A percentile compares a stretch with the other conserved stretches of the same genome.
Evolutionary conservation across 2,797 vertebrate genomes (phyloP).

Genomic region (Mionectes olivaceus): DNA sequence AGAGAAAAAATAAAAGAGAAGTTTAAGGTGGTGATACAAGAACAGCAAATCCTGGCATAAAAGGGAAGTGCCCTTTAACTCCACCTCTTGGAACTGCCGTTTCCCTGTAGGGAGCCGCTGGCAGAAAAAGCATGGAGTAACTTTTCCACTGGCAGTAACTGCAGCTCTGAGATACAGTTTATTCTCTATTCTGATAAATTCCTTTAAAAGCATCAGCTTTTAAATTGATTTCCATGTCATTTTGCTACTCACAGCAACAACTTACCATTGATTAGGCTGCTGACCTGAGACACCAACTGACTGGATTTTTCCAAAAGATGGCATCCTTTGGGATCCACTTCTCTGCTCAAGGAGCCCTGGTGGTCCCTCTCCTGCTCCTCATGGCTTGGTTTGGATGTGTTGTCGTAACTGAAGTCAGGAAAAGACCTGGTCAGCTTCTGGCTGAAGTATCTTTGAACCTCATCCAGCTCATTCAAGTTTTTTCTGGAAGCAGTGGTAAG

Average conservation of each 20-base stretch:
- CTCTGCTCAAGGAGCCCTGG: neutral
- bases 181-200: neutral
- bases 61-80: neutral
- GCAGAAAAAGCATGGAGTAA: neutral
- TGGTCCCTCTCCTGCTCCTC: constrained; percentile 7
- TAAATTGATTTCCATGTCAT: neutral
- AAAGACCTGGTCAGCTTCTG: constrained; percentile 85
- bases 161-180: neutral
- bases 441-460: constrained; percentile 92
- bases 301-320: constrained; percentile 85
- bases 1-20: neutral
- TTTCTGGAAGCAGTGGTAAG: constrained; percentile 77
- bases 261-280: constrained; percentile 86
- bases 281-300: constrained; percentile 85
- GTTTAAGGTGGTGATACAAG: neutral
- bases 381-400: neutral
- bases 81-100: neutral
- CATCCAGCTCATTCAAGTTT: constrained; percentile 93
- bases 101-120: neutral
- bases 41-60: neutral
- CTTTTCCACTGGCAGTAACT: neutral
- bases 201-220: neutral
- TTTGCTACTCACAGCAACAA: neutral
- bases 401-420: constrained; percentile 60
- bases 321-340: constrained; percentile 35